Percentiles rank a stretch among this genome's conserved stretches.
Conservation (phyloP, 2,888 invertebrate species). For the Cyrtodaria siliqua region DNA sequence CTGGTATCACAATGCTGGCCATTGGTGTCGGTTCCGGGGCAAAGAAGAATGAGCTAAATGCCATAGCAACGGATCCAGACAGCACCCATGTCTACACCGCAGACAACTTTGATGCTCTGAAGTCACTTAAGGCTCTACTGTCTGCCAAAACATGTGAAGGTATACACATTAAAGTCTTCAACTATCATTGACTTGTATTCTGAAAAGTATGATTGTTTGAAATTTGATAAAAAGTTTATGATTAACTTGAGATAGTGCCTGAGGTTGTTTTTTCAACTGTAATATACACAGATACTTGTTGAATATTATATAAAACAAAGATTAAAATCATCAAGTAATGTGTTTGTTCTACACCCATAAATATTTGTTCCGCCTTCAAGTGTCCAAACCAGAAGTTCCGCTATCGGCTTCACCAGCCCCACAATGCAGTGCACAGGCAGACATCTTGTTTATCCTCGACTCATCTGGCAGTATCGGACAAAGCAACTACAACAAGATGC, state of each 20-base stretch:
- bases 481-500: slow-evolving; percentile 75
- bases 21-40: slow-evolving; percentile 75
- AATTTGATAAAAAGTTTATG: too few species aligned
- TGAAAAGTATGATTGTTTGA: too few species aligned
- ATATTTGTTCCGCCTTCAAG: slow-evolving; percentile 31
- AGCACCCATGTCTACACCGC: slow-evolving; percentile 80
- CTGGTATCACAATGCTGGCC: slow-evolving; percentile 73
- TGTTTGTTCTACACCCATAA: too few species aligned
- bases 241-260: too few species aligned
- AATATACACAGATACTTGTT: too few species aligned
- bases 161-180: slow-evolving; percentile 22
- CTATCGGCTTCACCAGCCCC: slow-evolving; percentile 28
- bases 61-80: slow-evolving; percentile 78
- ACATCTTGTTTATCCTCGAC: slow-evolving; percentile 81
- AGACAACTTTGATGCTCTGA: slow-evolving; percentile 76
- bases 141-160: slow-evolving; percentile 77
- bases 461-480: slow-evolving; percentile 80
- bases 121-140: slow-evolving; percentile 69
- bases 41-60: slow-evolving; percentile 66
- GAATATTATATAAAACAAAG: too few species aligned
- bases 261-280: too few species aligned
- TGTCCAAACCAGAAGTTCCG: slow-evolving; percentile 51
- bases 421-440: slow-evolving; percentile 76
- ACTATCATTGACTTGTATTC: too few species aligned
- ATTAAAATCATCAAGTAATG: too few species aligned